A percentile compares a stretch with the other conserved stretches of the same genome.
These are phyloP conservation scores for Macaca nemestrina DNA, from an alignment of 2,113 vertebrate species.

Conservation along the genomic window DNA sequence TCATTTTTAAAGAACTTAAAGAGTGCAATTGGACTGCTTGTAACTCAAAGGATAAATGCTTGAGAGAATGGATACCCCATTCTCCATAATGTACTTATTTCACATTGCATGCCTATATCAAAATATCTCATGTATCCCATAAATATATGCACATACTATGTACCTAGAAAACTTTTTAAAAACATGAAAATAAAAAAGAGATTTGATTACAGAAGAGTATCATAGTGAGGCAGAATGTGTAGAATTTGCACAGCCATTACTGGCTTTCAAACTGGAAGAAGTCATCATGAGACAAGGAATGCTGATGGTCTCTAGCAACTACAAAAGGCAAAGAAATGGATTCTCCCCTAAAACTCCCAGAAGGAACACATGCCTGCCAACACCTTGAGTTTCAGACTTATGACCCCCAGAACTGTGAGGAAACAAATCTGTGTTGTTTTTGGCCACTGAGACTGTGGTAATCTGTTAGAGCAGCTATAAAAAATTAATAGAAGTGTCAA, in stretches of 20 bases:
- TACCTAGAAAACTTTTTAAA: background rate
- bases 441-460: background rate
- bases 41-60: no score
- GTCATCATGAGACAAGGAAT: background rate
- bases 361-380: background rate
- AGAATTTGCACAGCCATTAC: background rate
- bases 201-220: background rate
- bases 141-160: background rate
- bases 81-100: no score
- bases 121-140: background rate
- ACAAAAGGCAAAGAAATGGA: background rate
- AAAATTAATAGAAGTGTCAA: background rate
- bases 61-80: background rate
- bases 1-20: no score
- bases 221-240: background rate
- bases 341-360: background rate
- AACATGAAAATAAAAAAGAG: background rate
- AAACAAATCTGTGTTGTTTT: background rate
- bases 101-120: no score
- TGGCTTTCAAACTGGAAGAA: background rate
- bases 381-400: background rate
- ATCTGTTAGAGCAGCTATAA: background rate
- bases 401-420: background rate
- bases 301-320: background rate
- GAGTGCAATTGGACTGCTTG: no score